A percentile compares a stretch with the other conserved stretches of the same genome.
Evolutionary conservation across 1,140 invertebrate species (phyloP).

Genomic region (Lucilia sericata): DNA sequence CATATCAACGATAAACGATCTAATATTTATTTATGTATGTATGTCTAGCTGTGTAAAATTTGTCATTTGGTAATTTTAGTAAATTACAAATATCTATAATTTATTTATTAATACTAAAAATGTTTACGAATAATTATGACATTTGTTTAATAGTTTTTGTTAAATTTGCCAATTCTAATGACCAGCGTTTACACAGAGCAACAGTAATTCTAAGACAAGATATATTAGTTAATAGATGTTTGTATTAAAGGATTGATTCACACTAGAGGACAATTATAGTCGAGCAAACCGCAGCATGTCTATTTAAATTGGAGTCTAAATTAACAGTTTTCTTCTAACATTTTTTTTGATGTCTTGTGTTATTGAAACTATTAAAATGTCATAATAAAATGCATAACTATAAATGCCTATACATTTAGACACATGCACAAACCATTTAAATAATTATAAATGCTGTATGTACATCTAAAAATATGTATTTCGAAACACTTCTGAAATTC

Average conservation of each 20-base stretch:
- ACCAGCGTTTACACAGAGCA: not conserved
- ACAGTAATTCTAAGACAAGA: no score
- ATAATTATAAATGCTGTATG: not conserved
- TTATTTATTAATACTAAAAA: not conserved
- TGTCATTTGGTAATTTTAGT: not conserved
- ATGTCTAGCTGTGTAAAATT: not conserved
- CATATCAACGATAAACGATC: not conserved
- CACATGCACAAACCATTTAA: not conserved
- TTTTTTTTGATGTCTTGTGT: no score
- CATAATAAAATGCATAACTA: slow-evolving; percentile 1
- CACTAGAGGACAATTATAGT: no score
- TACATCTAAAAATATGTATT: not conserved
- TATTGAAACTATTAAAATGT: not conserved
- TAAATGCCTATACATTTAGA: not conserved
- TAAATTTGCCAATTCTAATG: not conserved
- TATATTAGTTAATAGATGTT: no score
- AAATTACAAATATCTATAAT: not conserved
- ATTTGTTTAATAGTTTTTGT: not conserved
- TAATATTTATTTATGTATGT: not conserved
- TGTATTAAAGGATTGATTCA: no score
- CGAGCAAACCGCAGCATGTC: no score
- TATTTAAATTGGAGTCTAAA: no score
- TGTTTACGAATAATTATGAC: not conserved
- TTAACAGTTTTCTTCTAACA: no score
- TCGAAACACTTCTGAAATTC: not conserved